Evolutionary conservation across 2,113 vertebrate species (phyloP).

Genomic region (Cavia porcellus): DNA sequence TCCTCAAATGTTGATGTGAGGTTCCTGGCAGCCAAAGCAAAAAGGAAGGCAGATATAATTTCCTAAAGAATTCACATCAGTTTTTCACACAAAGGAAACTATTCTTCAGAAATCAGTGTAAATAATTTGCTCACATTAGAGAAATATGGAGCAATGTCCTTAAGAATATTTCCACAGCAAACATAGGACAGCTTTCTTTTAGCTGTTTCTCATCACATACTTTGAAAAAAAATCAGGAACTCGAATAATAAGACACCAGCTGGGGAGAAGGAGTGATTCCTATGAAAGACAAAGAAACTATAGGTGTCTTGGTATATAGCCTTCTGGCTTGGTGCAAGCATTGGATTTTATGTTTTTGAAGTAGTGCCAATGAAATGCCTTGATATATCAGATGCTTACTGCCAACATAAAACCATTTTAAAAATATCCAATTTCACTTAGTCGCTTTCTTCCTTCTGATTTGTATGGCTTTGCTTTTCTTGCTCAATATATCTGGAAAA

Average conservation of each 20-base stretch:
- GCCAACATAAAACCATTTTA: background rate
- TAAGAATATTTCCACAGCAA: background rate
- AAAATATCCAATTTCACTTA: constrained; percentile 8
- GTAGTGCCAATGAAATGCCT: background rate
- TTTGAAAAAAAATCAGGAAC: constrained; percentile 4
- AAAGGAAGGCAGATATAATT: background rate
- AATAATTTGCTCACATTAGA: constrained; percentile 5
- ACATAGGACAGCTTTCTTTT: background rate
- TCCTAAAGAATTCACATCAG: background rate
- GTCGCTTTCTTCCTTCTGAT: background rate
- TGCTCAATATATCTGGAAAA: background rate
- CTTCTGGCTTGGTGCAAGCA: constrained; percentile 10
- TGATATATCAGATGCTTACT: background rate
- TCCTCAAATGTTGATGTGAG: background rate
- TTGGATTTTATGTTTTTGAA: constrained; percentile 11
- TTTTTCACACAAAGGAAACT: background rate
- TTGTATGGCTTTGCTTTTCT: background rate
- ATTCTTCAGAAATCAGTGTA: constrained; percentile 26
- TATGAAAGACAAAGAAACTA: background rate
- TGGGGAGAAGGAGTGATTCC: background rate
- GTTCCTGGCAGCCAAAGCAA: background rate
- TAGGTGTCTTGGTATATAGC: background rate
- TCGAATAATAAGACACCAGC: background rate
- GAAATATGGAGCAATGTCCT: background rate
- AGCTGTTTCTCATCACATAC: background rate